These are phyloP conservation scores for Vimba vimba DNA, from an alignment of 2,113 vertebrate species.

Conservation along the genomic window DNA sequence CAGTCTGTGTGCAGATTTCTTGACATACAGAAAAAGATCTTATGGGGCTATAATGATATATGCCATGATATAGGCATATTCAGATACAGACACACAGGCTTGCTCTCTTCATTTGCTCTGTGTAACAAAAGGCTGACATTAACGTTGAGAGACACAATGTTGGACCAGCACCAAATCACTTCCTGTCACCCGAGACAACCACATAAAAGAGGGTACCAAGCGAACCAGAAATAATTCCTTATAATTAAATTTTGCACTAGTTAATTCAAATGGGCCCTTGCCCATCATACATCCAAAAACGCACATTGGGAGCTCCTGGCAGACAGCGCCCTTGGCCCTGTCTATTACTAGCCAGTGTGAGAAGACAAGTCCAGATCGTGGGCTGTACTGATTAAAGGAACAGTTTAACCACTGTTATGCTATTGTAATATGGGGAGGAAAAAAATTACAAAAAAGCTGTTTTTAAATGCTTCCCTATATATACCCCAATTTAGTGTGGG, in stretches of 20 bases:
- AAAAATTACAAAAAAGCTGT: too few species aligned
- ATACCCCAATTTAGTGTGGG: too few species aligned
- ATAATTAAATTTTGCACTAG: conserved; percentile 68
- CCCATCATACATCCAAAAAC: conserved; percentile 36
- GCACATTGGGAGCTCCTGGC: conserved; percentile 33
- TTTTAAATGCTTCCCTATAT: too few species aligned
- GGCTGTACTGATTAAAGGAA: not conserved
- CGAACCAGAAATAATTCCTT: conserved; percentile 65
- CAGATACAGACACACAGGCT: conserved; percentile 4
- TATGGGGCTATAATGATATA: not conserved
- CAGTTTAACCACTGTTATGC: not conserved
- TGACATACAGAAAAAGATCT: conserved; percentile 1
- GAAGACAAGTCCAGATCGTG: conserved; percentile 3
- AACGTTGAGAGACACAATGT: conserved; percentile 37
- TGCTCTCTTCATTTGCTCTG: conserved; percentile 16
- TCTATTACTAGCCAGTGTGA: conserved; percentile 26
- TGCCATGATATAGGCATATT: conserved; percentile 6
- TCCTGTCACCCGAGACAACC: conserved; percentile 52
- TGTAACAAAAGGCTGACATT: conserved; percentile 28
- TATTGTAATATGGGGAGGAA: not conserved
- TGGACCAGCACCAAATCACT: conserved; percentile 57
- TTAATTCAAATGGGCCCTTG: conserved; percentile 60
- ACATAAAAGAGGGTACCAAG: conserved; percentile 64
- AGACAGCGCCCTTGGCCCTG: conserved; percentile 36
- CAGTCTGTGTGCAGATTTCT: conserved; percentile 2